Percentiles rank a stretch among this genome's conserved stretches.
Conservation (phyloP, 2,888 invertebrate genomes). For the Brachypalpus laphriformis region DNA sequence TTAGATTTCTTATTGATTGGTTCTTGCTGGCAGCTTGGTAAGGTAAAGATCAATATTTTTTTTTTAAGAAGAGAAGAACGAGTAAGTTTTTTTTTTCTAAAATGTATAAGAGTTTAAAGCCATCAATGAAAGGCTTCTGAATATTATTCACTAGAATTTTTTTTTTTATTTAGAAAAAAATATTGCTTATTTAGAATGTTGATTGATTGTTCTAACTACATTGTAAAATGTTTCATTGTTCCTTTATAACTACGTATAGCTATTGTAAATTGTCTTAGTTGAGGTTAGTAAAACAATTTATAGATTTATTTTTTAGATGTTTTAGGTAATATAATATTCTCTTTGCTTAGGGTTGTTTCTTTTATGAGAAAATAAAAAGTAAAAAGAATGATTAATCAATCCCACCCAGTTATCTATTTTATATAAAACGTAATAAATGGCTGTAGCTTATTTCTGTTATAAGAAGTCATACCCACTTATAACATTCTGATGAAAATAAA, state of each 20-base stretch:
- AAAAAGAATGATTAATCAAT: no score
- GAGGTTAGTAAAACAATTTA: not conserved
- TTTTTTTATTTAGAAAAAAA: constrained; percentile 56
- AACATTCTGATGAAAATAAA: no score
- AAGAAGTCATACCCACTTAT: no score
- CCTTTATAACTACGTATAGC: constrained; percentile 21
- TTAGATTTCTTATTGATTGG: constrained; percentile 45
- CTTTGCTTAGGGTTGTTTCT: not conserved
- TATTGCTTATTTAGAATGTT: constrained; percentile 72
- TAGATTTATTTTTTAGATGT: not conserved
- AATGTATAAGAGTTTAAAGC: constrained; percentile 66
- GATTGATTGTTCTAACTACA: constrained; percentile 71
- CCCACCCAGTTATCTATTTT: no score
- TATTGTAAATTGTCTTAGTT: not conserved
- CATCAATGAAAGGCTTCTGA: constrained; percentile 55
- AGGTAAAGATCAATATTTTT: constrained; percentile 12
- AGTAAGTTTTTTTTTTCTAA: constrained; percentile 14
- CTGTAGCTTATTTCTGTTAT: no score
- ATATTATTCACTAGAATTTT: constrained; percentile 27
- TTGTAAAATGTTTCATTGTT: constrained; percentile 52
- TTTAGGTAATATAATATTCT: not conserved
- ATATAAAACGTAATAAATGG: no score
- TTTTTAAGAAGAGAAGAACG: constrained; percentile 40
- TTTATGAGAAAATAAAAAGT: not conserved
- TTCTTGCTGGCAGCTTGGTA: constrained; percentile 55